Evolutionary conservation across 2,113 vertebrate species (phyloP).

Genomic region (Tichodroma muraria): DNA sequence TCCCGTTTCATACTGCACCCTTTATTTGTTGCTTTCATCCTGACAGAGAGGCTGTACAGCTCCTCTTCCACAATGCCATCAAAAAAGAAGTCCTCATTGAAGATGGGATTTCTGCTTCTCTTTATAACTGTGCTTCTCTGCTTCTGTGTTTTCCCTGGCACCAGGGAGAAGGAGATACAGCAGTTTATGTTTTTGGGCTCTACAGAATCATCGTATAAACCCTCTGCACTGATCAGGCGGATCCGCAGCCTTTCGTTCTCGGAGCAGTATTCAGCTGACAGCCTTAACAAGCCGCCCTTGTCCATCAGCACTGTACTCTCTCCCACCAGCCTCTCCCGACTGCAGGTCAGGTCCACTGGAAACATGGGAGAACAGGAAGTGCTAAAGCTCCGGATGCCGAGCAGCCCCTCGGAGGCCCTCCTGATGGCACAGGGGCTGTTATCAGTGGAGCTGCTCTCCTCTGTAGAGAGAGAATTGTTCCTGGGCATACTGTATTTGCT

Average conservation of each 20-base stretch:
- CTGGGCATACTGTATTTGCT: slow-evolving; percentile 68
- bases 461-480: slow-evolving; percentile 85
- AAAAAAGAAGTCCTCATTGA: slow-evolving; percentile 91
- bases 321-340: slow-evolving; percentile 72
- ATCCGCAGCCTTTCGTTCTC: slow-evolving; percentile 79
- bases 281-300: slow-evolving; percentile 74
- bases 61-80: slow-evolving; percentile 78
- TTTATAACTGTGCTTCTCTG: slow-evolving; percentile 84
- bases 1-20: slow-evolving; percentile 78
- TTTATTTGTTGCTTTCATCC: slow-evolving; percentile 82
- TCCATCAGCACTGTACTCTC: slow-evolving; percentile 76
- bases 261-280: slow-evolving; percentile 78
- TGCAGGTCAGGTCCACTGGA: slow-evolving; percentile 64
- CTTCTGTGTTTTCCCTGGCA: slow-evolving; percentile 82
- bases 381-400: background rate
- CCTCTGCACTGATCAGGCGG: slow-evolving; percentile 81
- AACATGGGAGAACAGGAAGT: slow-evolving; percentile 43
- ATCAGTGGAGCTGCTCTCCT: slow-evolving; percentile 88
- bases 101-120: slow-evolving; percentile 85
- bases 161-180: slow-evolving; percentile 77
- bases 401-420: slow-evolving; percentile 74
- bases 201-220: slow-evolving; percentile 68
- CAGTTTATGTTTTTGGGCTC: slow-evolving; percentile 83
- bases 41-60: slow-evolving; percentile 69
- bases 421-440: slow-evolving; percentile 82